Base-by-base conservation (phyloP, 2,888 invertebrate genomes). In the Pyralis farinalis region DNA sequence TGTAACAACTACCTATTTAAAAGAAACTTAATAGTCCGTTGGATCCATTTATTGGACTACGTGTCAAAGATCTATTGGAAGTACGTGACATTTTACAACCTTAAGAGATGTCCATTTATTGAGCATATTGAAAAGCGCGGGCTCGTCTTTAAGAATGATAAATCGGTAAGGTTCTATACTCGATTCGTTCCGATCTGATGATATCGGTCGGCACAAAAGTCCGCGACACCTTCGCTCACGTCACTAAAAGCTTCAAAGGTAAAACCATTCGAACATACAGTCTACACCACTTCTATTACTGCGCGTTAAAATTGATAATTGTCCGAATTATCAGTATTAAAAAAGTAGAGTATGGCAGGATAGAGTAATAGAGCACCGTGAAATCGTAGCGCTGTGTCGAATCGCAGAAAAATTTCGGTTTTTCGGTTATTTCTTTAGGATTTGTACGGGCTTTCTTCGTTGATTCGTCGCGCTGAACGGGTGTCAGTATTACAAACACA, bases 351-450 rank as follows among this genome's bases (percentile, higher is more conserved):
- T 51, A 43, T 48, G 52, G 63, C 63, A 68, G 76, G 77, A 77
- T 61, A 53, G 65, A 53, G 75, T 74, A 82, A 84, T 78, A 81
- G 77, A 76, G 72, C 52, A 71, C 79, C 86, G 80, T 86, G 85
- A 86, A 88, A 88, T 88, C 84, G 70, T 53, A 53, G 54, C 51
- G 54, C 69, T 75, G 87, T 73, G 71, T 66, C 90, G 84, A 90
- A 90, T 89, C 70, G 86, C 87, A 81, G 87, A 86, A 89, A 88
- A 86, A 87, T 89, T 84, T 83, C 82, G 89, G 90, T 90, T 90
- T 88, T 84, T 88, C 89, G 90, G 87, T 89, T 85, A 84, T 88
- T 89, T 89, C 90, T 89, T 86, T 80, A 64, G 76, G 82, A 89
- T 90, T 90, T 88, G 80, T 80, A 89, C 86, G 87, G 88, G 73